A percentile compares a stretch with the other conserved stretches of the same genome.
Conservation (phyloP, 2,797 vertebrate species). For the Acrocephalus scirpaceus region DNA sequence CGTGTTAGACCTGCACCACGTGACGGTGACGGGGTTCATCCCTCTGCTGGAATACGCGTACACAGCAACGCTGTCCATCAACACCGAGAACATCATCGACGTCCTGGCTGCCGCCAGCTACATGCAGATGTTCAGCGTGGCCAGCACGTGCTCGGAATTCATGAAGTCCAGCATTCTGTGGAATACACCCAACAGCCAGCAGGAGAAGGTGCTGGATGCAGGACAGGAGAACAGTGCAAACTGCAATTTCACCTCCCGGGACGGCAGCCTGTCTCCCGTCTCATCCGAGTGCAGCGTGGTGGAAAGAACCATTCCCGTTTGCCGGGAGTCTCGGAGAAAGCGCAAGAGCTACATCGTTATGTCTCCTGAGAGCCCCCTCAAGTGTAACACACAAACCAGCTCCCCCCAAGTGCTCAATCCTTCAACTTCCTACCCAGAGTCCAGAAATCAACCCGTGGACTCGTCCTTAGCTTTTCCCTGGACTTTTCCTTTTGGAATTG, state of each 20-base stretch:
- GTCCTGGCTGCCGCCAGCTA: conserved; percentile 97
- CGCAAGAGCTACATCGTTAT: conserved; percentile 94
- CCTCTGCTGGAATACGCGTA: conserved; percentile 97
- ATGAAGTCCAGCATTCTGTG: conserved; percentile 99
- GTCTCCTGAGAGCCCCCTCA: conserved; percentile 92
- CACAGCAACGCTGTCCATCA: conserved; percentile 96
- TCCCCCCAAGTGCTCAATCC: conserved; percentile 83
- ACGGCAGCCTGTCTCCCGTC: conserved; percentile 93
- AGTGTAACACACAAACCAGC: conserved; percentile 86
- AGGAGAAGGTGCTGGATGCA: conserved; percentile 86
- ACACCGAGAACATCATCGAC: conserved; percentile 98
- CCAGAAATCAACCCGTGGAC: conserved; percentile 85
- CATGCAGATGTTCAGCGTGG: conserved; percentile 97
- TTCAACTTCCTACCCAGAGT: conserved; percentile 80
- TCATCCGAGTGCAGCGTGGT: conserved; percentile 97
- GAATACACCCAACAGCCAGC: conserved; percentile 82
- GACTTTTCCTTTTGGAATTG: conserved; percentile 97
- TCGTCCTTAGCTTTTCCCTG: conserved; percentile 95
- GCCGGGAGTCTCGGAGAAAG: conserved; percentile 92
- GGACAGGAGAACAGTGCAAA: conserved; percentile 87
- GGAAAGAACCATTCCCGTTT: conserved; percentile 91
- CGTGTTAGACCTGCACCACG: conserved; percentile 91
- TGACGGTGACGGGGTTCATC: conserved; percentile 92
- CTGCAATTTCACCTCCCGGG: conserved; percentile 89
- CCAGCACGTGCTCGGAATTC: conserved; percentile 97